A percentile compares a stretch with the other conserved stretches of the same genome.
Evolutionary conservation across 2,113 vertebrate species (phyloP).

Genomic region (Varanus salvator): DNA sequence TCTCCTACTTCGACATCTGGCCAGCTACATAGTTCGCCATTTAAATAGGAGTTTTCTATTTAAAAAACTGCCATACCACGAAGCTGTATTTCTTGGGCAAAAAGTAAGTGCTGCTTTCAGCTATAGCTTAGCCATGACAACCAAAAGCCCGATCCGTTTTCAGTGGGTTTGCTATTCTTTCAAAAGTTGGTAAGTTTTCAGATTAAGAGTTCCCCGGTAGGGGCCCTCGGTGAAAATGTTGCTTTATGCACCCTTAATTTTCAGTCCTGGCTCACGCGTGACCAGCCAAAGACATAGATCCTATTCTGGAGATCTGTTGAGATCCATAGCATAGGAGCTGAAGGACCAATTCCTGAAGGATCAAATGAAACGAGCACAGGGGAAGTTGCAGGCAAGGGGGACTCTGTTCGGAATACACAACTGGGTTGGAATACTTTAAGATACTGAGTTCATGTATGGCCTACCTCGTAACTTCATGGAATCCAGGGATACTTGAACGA

Average conservation of each 20-base stretch:
- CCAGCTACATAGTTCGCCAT: fast-evolving
- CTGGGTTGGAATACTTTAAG: background rate
- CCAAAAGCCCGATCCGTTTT: background rate
- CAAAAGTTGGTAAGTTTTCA: background rate
- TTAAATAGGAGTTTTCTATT: background rate
- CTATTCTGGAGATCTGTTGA: background rate
- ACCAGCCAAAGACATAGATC: background rate
- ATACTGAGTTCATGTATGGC: background rate
- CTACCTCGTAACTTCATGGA: background rate
- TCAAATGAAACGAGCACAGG: no score
- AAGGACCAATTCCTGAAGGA: no score
- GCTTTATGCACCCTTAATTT: background rate
- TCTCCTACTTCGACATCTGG: background rate
- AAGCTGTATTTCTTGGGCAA: background rate
- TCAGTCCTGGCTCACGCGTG: background rate
- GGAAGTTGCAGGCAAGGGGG: background rate
- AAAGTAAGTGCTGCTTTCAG: background rate
- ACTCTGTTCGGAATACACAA: background rate
- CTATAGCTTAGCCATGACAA: background rate
- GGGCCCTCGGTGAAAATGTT: background rate
- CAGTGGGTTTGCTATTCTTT: background rate
- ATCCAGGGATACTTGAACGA: background rate
- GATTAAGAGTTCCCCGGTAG: background rate
- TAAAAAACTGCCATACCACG: background rate
- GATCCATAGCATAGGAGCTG: background rate